phyloP scores from a whole-genome alignment of 2,113 vertebrate species.

The Ploceus nigricollis region DNA sequence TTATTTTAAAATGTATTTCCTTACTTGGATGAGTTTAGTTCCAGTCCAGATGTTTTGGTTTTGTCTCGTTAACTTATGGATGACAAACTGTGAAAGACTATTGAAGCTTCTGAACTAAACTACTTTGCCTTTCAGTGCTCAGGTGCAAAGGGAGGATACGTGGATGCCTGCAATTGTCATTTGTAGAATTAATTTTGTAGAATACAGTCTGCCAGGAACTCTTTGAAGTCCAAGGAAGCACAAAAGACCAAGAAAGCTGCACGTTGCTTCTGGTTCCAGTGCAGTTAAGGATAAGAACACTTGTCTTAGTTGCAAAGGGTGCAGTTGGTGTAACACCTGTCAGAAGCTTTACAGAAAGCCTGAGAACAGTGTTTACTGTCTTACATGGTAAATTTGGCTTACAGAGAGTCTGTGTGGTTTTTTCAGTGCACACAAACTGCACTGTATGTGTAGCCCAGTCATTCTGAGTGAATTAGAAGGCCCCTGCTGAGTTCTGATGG shows the following conservation, averaged over 20 bases:
- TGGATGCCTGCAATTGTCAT: background rate
- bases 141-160: rapidly evolving
- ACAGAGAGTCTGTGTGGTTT: background rate
- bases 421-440: background rate
- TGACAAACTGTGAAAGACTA: background rate
- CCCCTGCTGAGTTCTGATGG: background rate
- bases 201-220: background rate
- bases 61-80: background rate
- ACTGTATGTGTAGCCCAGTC: background rate
- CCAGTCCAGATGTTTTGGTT: background rate
- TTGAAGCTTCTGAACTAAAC: background rate
- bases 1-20: background rate
- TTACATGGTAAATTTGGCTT: background rate
- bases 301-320: background rate
- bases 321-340: background rate
- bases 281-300: background rate
- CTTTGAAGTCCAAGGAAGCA: background rate
- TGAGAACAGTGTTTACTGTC: background rate
- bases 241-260: background rate
- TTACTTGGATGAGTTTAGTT: background rate
- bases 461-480: background rate
- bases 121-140: background rate
- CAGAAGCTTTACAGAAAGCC: background rate
- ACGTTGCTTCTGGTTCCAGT: background rate
- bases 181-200: background rate